phyloP scores from a whole-genome alignment of 2,113 vertebrate species.

The Mellivora capensis region DNA sequence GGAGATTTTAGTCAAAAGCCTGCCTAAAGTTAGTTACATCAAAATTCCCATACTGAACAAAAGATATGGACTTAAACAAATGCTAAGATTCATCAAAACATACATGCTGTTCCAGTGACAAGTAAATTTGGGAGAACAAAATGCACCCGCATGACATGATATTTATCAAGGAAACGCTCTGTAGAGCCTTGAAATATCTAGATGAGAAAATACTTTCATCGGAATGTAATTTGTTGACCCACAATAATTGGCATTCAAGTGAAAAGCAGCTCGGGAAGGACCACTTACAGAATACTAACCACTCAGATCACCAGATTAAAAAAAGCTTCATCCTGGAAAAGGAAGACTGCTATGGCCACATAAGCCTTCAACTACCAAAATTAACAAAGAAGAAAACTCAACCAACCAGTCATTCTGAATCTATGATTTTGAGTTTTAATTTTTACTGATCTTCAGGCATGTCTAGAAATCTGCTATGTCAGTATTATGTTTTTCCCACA shows the following conservation, averaged over 20 bases:
- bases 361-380: neutral
- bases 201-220: neutral
- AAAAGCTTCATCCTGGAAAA: neutral
- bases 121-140: neutral
- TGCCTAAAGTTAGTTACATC: neutral
- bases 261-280: neutral
- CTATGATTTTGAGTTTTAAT: neutral
- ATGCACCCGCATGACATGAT: neutral
- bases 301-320: neutral
- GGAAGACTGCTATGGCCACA: neutral
- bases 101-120: neutral
- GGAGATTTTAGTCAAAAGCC: neutral
- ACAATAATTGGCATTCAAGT: neutral
- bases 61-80: neutral
- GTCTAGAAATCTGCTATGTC: neutral
- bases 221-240: neutral
- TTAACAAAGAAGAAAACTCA: neutral
- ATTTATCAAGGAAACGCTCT: neutral
- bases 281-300: neutral
- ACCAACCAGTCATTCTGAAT: neutral
- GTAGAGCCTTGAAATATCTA: neutral
- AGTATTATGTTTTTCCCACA: neutral
- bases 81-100: constrained; percentile 12
- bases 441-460: neutral
- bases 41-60: neutral